Base-by-base conservation (phyloP, 1,140 invertebrate genomes). In the Calycopis cecrops region DNA sequence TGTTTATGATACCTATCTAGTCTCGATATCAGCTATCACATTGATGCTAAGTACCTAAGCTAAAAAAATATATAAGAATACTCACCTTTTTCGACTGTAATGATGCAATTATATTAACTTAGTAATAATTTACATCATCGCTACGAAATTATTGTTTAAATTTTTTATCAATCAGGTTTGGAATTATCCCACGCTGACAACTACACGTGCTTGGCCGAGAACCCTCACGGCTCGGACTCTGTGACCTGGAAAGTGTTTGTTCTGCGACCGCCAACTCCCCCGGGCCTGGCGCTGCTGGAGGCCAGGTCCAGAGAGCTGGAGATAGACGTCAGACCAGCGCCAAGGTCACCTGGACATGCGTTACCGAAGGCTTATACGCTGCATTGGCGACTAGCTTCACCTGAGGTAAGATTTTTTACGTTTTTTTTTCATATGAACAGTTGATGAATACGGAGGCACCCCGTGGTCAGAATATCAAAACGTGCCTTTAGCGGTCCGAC, bases 181-280 rank as follows among this genome's bases (percentile, higher is more conserved):
- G 91, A 91, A 59, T 81, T 90, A 42, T 90, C 90, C 35, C 88
- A 93, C 28, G 92, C 93, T 44, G 95, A 95, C 40, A 96, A 97
- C 85, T 97, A 96, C 75, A 92, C 95, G 6, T 97, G 96, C 72
- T 90, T 92, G n/a, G 94, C 93, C 10, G 92, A 92, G 67, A 97
- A 97, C 81, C 89, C 93, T 33, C 94, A 95, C 76, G 95, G 95
- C 0, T 92, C 92, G 52, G 95, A 97, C 80, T 92, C 92, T 35
- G 93, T 96, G 47, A 92, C 92, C 0, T 96, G 95, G 85, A 89
- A 91, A 11, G 85, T 97, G 12, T 90, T 93, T 57, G 94, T 97
- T 1, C 90, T 95, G 59, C 90, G 93, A 68, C 92, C 93, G 37
- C 94, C 94, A 0, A 84, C 87, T 52, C 89, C 93, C 18, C 94